Base-by-base conservation (phyloP, 35 echinoderm and acorn worm genomes). In the Strongylocentrotus purpuratus region DNA sequence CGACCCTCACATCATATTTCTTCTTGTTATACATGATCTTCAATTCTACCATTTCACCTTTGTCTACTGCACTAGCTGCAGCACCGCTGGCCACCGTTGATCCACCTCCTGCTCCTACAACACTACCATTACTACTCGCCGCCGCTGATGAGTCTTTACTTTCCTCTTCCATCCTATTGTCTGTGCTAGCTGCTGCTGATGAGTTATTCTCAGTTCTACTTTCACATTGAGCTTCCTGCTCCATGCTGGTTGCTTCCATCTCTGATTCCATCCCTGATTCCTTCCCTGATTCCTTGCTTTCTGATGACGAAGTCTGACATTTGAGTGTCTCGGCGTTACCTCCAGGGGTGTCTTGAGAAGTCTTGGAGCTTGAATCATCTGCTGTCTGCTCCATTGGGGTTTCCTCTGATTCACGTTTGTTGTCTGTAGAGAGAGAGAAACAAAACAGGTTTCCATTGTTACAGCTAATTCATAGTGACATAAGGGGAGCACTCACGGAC, bases 11-110 rank as follows among this genome's bases (percentile, higher is more conserved):
- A 92, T 99, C 98, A 96, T 97, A 91, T 88, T 98, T 98, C 88
- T 97, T 52, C 86, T 99, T 99, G 86, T 98, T 99, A 94, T 95
- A 99, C 96, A 99, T 96, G 31, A 99, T 94, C 95, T 99, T 99
- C 59, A 99, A 97, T 12, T 95, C 88, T 71, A 99, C 98, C n/a
- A 93, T 95, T 98, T 99, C 98, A 88, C 91, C 86, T 32, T 90
- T 87, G 6, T 48, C 50, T 3, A 31, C 86, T 46, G 33, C 2
- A 78, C 65, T 28, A 78, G 65, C 65, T n/a, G 65, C 65, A 78
- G 98, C 98, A 88, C 91, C 46, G 15, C 71, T 87, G 33, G 14
- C 50, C 46, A 14, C 86, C 88, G 33, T 32, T 4, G 88, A n/a
- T 7, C 8, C 88, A 33, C 71, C 59, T 0, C 31, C 48, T 14